A percentile compares a stretch with the other conserved stretches of the same genome.
phyloP scores from a whole-genome alignment of 2,797 vertebrate species.

The Caiman crocodilus region DNA sequence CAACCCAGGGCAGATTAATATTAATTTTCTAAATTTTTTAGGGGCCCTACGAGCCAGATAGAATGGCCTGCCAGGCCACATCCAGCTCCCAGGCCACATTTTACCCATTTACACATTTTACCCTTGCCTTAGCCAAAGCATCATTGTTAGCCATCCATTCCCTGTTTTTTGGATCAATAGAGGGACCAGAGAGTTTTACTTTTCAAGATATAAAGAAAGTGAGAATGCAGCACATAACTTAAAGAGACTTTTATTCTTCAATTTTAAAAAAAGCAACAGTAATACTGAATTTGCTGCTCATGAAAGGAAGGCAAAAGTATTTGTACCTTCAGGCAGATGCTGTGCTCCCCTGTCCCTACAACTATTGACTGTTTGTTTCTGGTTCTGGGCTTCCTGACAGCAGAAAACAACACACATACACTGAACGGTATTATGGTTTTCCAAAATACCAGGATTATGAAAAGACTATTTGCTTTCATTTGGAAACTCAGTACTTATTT shows the following conservation, averaged over 20 bases:
- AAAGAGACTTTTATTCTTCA: neutral
- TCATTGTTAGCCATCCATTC: neutral
- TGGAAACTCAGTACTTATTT: conserved; percentile 4
- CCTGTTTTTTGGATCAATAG: conserved; percentile 11
- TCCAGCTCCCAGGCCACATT: too few relatives aligned
- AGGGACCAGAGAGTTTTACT: neutral
- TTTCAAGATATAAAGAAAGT: neutral
- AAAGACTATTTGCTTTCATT: conserved; percentile 14
- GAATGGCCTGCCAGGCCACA: too few relatives aligned
- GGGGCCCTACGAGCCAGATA: too few relatives aligned
- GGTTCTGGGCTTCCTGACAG: neutral
- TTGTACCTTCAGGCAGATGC: neutral
- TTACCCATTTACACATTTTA: too few relatives aligned
- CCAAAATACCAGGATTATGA: neutral
- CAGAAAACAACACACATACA: neutral
- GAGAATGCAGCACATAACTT: neutral
- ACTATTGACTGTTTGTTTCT: neutral
- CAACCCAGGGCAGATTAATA: too few relatives aligned
- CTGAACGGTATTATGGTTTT: neutral
- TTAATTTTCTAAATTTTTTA: too few relatives aligned
- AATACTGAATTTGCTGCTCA: neutral
- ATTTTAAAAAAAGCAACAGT: neutral
- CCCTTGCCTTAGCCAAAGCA: neutral
- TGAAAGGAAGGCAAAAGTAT: neutral
- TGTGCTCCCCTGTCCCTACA: conserved; percentile 3